phyloP scores from a whole-genome alignment of 2,797 vertebrate genomes.

The Sebastes aleutianus region DNA sequence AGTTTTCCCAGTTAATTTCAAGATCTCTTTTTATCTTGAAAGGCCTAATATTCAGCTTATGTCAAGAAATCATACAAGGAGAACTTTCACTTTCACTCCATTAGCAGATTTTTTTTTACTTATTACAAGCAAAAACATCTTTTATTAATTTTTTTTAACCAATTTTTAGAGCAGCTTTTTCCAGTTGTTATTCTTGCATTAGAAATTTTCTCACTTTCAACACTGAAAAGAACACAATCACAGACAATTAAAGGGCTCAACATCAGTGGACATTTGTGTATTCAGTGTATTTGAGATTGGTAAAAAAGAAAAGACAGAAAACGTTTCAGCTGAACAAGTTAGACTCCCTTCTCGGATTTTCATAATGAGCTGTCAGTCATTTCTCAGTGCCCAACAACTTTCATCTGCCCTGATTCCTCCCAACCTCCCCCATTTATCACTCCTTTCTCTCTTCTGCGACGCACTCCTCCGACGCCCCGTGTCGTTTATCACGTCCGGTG shows the following conservation, averaged over 20 bases:
- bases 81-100: too few relatives aligned
- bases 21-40: too few relatives aligned
- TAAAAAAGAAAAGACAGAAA: constrained; percentile 34
- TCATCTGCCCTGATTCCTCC: constrained; percentile 85
- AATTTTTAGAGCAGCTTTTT: too few relatives aligned
- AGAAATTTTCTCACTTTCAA: background rate
- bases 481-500: constrained; percentile 78
- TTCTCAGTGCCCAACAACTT: constrained; percentile 83
- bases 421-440: constrained; percentile 78
- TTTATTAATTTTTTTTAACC: too few relatives aligned
- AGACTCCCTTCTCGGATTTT: constrained; percentile 65
- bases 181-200: too few relatives aligned
- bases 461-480: constrained; percentile 60
- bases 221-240: background rate
- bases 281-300: background rate
- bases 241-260: constrained; percentile 3
- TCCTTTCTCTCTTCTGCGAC: constrained; percentile 68
- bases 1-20: too few relatives aligned
- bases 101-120: too few relatives aligned
- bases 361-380: constrained; percentile 79
- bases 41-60: too few relatives aligned
- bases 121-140: too few relatives aligned
- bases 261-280: background rate
- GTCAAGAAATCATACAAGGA: too few relatives aligned
- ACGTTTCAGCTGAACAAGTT: constrained; percentile 37